Percentiles rank a stretch among this genome's conserved stretches.
Evolutionary conservation across 1,140 invertebrate species (phyloP).

Genomic region (Batillaria attramentaria): DNA sequence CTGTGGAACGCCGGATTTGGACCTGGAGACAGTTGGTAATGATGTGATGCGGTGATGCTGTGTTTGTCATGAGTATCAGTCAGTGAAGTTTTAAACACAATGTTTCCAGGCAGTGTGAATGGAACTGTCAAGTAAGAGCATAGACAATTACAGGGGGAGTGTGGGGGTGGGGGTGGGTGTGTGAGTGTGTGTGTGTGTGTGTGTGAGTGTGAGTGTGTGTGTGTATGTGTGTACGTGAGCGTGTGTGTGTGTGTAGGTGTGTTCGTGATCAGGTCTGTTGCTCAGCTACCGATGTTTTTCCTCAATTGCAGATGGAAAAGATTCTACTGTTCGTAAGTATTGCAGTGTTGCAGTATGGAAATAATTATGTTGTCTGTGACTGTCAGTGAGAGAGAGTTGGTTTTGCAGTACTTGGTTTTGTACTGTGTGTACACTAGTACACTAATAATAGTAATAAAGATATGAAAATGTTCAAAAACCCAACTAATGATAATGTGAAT

Average conservation of each 20-base stretch:
- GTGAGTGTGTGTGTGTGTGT: slow-evolving; percentile 1
- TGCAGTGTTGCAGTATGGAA: background rate
- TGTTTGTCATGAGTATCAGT: slow-evolving; percentile 21
- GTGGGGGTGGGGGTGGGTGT: too few relatives aligned
- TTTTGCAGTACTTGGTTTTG: too few relatives aligned
- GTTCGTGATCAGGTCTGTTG: background rate
- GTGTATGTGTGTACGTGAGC: background rate
- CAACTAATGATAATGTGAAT: too few relatives aligned
- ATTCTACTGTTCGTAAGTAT: slow-evolving; percentile 38
- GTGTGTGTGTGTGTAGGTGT: background rate
- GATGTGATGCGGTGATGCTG: too few relatives aligned
- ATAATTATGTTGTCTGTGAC: background rate
- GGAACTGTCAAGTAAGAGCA: too few relatives aligned
- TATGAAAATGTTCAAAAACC: too few relatives aligned
- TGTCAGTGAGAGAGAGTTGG: too few relatives aligned
- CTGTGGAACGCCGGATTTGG: slow-evolving; percentile 25
- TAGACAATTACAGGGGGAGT: too few relatives aligned
- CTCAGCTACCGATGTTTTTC: background rate
- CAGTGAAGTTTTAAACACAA: slow-evolving; percentile 38
- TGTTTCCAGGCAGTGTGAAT: too few relatives aligned
- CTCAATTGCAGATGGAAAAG: slow-evolving; percentile 34
- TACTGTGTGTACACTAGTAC: too few relatives aligned
- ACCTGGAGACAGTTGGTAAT: slow-evolving; percentile 43
- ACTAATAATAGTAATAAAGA: too few relatives aligned
- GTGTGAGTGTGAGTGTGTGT: background rate